Base-by-base conservation (phyloP, 2,113 vertebrate species). In the Noturus placidus region DNA sequence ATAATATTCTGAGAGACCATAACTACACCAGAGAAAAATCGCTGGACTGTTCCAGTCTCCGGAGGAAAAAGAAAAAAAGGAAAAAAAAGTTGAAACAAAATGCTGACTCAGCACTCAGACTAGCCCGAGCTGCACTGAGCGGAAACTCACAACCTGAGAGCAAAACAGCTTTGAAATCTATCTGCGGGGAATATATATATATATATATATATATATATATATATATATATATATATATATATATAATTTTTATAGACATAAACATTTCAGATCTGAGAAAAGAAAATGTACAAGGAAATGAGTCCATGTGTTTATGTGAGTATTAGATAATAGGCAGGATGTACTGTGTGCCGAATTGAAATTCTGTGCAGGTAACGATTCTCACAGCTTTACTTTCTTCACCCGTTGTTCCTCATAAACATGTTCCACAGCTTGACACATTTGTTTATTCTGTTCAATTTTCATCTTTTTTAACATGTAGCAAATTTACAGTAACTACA, bases 81-180 rank as follows among this genome's bases (percentile, higher is more conserved):
- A 83, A 54, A 84, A 83, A 87, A 84, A 80, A 61, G 57, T 56
- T 65, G 84, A 87, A 70, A 57, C 13, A 9, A 87, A 87, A 89
- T 19, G 87, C 87, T 61, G 84, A 91, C 27, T 86, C 78, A 84
- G 87, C 81, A 50, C 20, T 86, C 56, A 83, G 59, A 88, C 38
- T 38, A 63, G 38, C 27, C 19, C 59, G 42, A 57, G 76, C 88
- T 30, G 70, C 70, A 86, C 86, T 19, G 69, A 88, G 67, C 80
- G 79, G 69, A 46, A 82, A 77, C 14, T 86, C 83, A 35, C 82
- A 85, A 77, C 15, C 38, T 50, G n/a, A 79, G 27, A 82, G 67
- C 38, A 17, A 50, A 81, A 52, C 20, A 63, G 42, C 35, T 82
- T 59, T 6, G 9, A 42, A 65, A 25, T 57, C n/a, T 19, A 33